A percentile compares a stretch with the other conserved stretches of the same genome.
Evolutionary conservation across 2,113 vertebrate species (phyloP).

Genomic region (Xiphophorus maculatus): DNA sequence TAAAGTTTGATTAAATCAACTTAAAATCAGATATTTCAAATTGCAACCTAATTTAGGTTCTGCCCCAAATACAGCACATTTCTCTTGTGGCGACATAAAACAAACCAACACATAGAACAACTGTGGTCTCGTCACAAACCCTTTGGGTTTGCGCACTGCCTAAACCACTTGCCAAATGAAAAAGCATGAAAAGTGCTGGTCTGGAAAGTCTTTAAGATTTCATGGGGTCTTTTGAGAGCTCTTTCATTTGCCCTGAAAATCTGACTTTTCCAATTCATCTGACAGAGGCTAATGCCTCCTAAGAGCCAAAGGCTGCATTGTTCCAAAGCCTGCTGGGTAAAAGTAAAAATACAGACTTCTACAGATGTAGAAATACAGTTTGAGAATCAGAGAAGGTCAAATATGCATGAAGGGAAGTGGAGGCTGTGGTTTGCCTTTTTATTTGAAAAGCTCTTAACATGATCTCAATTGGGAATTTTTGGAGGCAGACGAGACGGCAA

Average conservation of each 20-base stretch:
- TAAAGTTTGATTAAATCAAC: too few relatives aligned
- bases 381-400: constrained; percentile 68
- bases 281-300: constrained; percentile 67
- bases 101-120: constrained; percentile 29
- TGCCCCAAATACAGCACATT: constrained; percentile 1
- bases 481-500: constrained; percentile 42
- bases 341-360: constrained; percentile 54
- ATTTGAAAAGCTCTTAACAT: constrained; percentile 69
- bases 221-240: constrained; percentile 69
- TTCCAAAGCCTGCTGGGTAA: constrained; percentile 46
- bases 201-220: constrained; percentile 74
- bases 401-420: constrained; percentile 72
- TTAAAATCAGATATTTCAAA: background rate
- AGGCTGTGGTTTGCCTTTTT: constrained; percentile 51
- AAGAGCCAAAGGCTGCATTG: constrained; percentile 67
- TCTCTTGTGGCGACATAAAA: constrained; percentile 11
- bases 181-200: background rate
- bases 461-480: constrained; percentile 68
- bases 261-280: constrained; percentile 60
- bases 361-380: constrained; percentile 74
- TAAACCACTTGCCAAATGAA: constrained; percentile 17
- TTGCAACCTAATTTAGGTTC: background rate
- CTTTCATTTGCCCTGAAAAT: constrained; percentile 49
- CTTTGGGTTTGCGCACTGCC: constrained; percentile 16
- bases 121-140: background rate